phyloP scores from a whole-genome alignment of 2,797 vertebrate species.

The Halcyon leucocephala region DNA sequence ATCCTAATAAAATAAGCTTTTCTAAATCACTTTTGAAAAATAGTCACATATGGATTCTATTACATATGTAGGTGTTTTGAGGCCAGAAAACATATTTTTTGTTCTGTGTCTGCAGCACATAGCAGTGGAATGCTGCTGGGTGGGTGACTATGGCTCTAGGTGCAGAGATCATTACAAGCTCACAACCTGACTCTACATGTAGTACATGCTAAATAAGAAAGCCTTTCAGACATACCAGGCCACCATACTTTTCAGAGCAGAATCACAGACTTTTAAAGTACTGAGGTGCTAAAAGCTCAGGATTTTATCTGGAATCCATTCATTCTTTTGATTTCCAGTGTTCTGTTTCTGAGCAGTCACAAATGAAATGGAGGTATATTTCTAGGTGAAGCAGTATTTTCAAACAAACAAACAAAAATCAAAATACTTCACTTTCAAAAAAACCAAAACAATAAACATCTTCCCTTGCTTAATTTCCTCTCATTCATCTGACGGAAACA shows the following conservation, averaged over 20 bases:
- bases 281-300: not conserved
- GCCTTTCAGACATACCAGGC: not conserved
- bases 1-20: conserved; percentile 50
- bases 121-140: conserved; percentile 12
- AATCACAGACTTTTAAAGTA: not conserved
- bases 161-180: conserved; percentile 22
- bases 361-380: not conserved
- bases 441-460: not conserved
- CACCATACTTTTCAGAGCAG: not conserved
- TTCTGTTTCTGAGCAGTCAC: not conserved
- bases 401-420: not conserved
- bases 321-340: not conserved
- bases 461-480: not conserved
- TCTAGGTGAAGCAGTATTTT: not conserved
- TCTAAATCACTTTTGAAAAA: conserved; percentile 43
- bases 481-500: not conserved
- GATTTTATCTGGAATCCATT: not conserved
- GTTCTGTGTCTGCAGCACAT: conserved; percentile 31
- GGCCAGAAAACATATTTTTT: conserved; percentile 59
- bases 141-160: not conserved
- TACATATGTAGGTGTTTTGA: conserved; percentile 48
- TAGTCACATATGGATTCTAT: conserved; percentile 46
- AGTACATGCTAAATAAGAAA: not conserved
- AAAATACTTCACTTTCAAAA: not conserved
- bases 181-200: not conserved